phyloP scores from a whole-genome alignment of 2,888 invertebrate genomes.

The Rhynchonema sp. region DNA sequence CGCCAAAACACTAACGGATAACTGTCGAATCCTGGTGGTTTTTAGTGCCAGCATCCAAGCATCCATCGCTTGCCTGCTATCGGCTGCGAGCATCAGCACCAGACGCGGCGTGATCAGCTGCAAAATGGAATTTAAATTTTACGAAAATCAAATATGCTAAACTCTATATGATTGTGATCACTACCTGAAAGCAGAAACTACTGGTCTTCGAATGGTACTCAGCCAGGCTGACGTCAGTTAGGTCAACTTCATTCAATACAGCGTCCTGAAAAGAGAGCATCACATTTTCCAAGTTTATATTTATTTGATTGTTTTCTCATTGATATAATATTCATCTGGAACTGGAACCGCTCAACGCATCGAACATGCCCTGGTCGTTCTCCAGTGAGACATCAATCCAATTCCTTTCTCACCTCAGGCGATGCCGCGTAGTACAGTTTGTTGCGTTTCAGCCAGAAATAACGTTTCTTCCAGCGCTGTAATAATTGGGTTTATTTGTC shows the following conservation, averaged over 20 bases:
- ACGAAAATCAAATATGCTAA: too few species aligned
- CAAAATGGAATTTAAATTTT: constrained; percentile 8
- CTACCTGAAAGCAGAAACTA: constrained; percentile 58
- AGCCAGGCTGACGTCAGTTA: constrained; percentile 61
- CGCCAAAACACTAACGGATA: background rate
- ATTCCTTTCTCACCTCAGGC: constrained; percentile 52
- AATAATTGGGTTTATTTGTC: constrained; percentile 31
- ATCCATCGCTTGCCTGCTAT: constrained; percentile 68
- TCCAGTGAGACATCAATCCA: too few species aligned
- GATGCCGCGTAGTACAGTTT: constrained; percentile 69
- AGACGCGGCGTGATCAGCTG: constrained; percentile 30
- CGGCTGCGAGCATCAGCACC: constrained; percentile 33
- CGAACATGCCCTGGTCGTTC: too few species aligned
- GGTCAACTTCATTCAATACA: constrained; percentile 67
- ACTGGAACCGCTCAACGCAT: too few species aligned
- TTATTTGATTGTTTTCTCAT: too few species aligned
- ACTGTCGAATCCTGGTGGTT: constrained; percentile 28
- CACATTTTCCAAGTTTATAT: too few species aligned
- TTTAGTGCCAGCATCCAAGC: constrained; percentile 67
- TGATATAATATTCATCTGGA: too few species aligned
- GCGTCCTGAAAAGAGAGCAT: constrained; percentile 58
- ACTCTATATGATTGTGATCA: too few species aligned
- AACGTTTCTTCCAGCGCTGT: constrained; percentile 63
- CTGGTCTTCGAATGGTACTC: constrained; percentile 70
- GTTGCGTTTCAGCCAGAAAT: constrained; percentile 60